phyloP scores from a whole-genome alignment of 53 echinoderm and acorn worm genomes.

The Echinarachnius parma region DNA sequence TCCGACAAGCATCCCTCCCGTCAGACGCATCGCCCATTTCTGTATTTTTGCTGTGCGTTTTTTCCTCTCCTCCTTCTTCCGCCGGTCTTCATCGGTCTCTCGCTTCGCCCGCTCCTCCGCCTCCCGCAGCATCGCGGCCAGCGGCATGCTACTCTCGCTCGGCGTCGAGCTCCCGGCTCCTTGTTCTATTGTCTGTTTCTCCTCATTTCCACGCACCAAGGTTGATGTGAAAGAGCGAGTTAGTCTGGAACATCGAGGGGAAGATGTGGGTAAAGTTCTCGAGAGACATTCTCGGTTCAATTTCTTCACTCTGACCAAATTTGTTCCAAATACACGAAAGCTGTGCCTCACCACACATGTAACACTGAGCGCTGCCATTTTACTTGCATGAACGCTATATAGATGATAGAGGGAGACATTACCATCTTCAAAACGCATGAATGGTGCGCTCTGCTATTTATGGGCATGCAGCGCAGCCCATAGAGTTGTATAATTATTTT shows the following conservation, averaged over 20 bases:
- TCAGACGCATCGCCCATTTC: conserved; percentile 75
- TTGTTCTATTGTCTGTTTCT: conserved; percentile 36
- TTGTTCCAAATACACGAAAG: conserved; percentile 56
- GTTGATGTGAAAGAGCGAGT: conserved; percentile 35
- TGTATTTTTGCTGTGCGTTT: conserved; percentile 68
- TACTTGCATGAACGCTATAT: no score
- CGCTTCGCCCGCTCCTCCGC: conserved; percentile 76
- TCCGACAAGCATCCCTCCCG: conserved; percentile 74
- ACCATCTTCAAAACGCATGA: no score
- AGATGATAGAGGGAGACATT: no score
- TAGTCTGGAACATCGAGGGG: conserved; percentile 7
- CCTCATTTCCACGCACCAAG: conserved; percentile 37
- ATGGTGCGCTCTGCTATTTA: no score
- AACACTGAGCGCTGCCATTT: conserved; percentile 93
- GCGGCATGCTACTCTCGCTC: conserved; percentile 49
- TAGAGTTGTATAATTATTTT: no score
- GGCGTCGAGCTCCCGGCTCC: no score
- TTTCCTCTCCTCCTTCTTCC: conserved; percentile 70
- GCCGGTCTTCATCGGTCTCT: conserved; percentile 63
- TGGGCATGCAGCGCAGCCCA: no score
- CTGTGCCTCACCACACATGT: conserved; percentile 67
- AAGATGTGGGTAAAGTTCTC: conserved; percentile 16
- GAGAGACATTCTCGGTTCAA: conserved; percentile 4
- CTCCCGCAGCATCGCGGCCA: conserved; percentile 67
- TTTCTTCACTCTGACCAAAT: conserved; percentile 30